Percentiles rank a stretch among this genome's conserved stretches.
Evolutionary conservation across 1,140 invertebrate species (phyloP).

Genomic region (Lordiphosa clarofinis): DNA sequence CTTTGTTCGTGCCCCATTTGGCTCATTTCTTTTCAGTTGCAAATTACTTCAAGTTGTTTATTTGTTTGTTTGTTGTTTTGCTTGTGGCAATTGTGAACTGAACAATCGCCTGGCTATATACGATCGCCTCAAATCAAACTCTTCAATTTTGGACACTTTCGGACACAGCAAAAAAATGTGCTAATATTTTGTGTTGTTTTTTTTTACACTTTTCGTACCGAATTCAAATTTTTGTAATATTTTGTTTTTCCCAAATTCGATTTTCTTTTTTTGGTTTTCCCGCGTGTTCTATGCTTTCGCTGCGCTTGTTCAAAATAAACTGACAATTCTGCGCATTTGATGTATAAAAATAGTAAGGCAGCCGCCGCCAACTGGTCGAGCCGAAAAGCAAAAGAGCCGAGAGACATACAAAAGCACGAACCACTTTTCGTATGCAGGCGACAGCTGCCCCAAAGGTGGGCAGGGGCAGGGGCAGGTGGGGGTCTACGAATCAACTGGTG

Average conservation of each 20-base stretch:
- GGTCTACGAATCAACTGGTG: constrained; percentile 2
- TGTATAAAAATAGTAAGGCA: constrained; percentile 65
- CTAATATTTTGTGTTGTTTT: constrained; percentile 20
- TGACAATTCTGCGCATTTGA: constrained; percentile 57
- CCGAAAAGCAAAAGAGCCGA: constrained; percentile 1
- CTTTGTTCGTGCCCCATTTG: constrained; percentile 42
- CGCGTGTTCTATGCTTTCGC: constrained; percentile 65
- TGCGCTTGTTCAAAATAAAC: constrained; percentile 73
- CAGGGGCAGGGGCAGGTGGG: background rate
- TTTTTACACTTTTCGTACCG: constrained; percentile 5
- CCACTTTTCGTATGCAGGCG: constrained; percentile 1
- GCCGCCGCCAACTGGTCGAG: constrained; percentile 35
- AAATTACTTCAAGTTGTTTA: constrained; percentile 67
- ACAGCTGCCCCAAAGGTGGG: background rate
- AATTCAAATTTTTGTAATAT: constrained; percentile 5
- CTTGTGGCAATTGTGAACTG: background rate
- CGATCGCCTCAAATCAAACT: no score
- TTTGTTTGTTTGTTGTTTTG: constrained; percentile 29
- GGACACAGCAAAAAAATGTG: constrained; percentile 45
- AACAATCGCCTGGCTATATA: no score
- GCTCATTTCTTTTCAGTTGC: constrained; percentile 68
- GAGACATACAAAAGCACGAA: constrained; percentile 5
- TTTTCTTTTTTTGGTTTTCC: constrained; percentile 1
- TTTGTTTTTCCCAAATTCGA: constrained; percentile 11
- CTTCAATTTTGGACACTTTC: constrained; percentile 27